Percentiles rank a stretch among this genome's conserved stretches.
These are phyloP conservation scores for Pogoniulus pusillus DNA, from an alignment of 2,797 vertebrate species.

Conservation along the genomic window DNA sequence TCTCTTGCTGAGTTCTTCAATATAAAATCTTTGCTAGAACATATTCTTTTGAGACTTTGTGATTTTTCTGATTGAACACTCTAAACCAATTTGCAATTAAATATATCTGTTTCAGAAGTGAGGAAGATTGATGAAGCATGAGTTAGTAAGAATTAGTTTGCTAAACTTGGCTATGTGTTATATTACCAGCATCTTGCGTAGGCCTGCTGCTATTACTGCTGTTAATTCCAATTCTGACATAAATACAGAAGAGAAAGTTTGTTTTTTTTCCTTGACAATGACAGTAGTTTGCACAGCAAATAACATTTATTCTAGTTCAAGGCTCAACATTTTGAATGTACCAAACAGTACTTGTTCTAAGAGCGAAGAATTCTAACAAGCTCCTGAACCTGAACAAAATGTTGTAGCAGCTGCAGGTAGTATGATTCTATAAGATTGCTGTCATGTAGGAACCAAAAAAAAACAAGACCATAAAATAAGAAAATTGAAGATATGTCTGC, in stretches of 20 bases:
- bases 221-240: neutral
- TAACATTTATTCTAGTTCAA: neutral
- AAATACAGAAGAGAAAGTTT: neutral
- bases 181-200: neutral
- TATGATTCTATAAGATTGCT: neutral
- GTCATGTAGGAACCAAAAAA: neutral
- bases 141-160: neutral
- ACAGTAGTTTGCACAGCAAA: neutral
- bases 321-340: neutral
- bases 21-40: neutral
- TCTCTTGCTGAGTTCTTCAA: neutral
- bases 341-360: neutral
- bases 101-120: neutral
- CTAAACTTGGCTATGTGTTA: neutral
- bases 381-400: neutral
- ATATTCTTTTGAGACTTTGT: neutral
- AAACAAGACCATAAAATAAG: neutral
- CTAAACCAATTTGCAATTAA: neutral
- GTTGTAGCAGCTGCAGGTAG: neutral
- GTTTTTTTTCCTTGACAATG: neutral
- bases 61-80: neutral
- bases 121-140: neutral
- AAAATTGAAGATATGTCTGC: neutral
- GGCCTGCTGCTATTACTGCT: neutral
- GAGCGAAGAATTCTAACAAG: neutral